These are phyloP conservation scores for Diplolepis rosae DNA, from an alignment of 2,888 invertebrate species.

Conservation along the genomic window DNA sequence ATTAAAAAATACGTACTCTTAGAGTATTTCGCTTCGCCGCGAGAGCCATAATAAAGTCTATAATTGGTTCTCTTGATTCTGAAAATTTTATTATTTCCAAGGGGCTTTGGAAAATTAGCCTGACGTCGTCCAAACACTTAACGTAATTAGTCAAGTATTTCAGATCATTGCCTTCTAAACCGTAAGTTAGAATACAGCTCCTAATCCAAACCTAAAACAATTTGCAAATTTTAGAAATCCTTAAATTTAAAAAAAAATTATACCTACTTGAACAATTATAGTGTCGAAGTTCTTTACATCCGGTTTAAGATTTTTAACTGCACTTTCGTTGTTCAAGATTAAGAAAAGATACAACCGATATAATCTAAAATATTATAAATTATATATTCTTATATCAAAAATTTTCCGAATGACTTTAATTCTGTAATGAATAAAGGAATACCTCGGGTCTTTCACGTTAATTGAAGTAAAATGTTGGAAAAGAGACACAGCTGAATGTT, in stretches of 20 bases:
- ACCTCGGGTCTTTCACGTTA: constrained; percentile 68
- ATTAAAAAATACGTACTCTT: constrained; percentile 49
- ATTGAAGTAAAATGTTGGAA: constrained; percentile 68
- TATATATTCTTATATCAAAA: background rate
- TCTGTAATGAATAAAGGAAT: constrained; percentile 19
- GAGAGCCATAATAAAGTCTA: constrained; percentile 59
- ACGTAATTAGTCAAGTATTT: constrained; percentile 59
- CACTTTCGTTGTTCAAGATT: constrained; percentile 55
- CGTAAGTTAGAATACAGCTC: constrained; percentile 61
- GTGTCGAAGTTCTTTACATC: constrained; percentile 62
- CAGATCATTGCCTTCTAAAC: constrained; percentile 53
- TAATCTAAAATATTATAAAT: constrained; percentile 57
- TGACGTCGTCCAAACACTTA: constrained; percentile 56
- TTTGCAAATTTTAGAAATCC: background rate
- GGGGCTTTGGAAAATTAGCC: constrained; percentile 55
- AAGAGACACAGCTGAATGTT: constrained; percentile 63
- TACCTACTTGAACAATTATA: constrained; percentile 62
- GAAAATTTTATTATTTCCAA: constrained; percentile 58
- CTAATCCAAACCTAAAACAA: constrained; percentile 65
- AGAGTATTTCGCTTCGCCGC: constrained; percentile 56
- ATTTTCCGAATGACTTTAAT: background rate
- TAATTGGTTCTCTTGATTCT: constrained; percentile 58
- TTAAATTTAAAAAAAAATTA: background rate
- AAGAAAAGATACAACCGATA: constrained; percentile 59
- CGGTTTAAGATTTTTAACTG: constrained; percentile 54